phyloP scores from a whole-genome alignment of 2,888 invertebrate genomes.

The Meganola albula region DNA sequence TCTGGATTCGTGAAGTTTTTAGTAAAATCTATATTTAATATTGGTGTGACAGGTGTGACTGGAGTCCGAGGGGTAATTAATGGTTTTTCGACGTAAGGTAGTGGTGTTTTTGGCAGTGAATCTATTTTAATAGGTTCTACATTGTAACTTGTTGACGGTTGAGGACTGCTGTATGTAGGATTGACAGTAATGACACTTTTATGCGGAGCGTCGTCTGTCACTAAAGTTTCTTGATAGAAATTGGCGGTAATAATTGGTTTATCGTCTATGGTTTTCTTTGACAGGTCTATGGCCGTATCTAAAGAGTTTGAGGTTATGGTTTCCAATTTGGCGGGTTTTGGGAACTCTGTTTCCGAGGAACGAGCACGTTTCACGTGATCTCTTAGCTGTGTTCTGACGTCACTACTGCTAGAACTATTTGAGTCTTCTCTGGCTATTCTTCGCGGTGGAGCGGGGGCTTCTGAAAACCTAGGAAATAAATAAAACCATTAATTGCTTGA shows the following conservation, averaged over 20 bases:
- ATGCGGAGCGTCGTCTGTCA: constrained; percentile 46
- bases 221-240: constrained; percentile 66
- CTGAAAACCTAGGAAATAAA: constrained; percentile 47
- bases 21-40: constrained; percentile 66
- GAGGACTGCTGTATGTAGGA: constrained; percentile 58
- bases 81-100: constrained; percentile 22
- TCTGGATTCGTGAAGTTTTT: constrained; percentile 59
- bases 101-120: constrained; percentile 34
- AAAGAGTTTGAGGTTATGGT: constrained; percentile 38
- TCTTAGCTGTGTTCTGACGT: constrained; percentile 25
- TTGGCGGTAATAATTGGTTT: constrained; percentile 52
- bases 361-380: constrained; percentile 30
- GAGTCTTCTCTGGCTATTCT: constrained; percentile 59
- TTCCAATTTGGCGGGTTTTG: constrained; percentile 33
- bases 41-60: constrained; percentile 43
- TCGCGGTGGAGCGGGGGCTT: constrained; percentile 44
- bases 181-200: constrained; percentile 61
- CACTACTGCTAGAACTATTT: constrained; percentile 56
- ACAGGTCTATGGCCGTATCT: constrained; percentile 55
- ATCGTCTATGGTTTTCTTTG: constrained; percentile 39
- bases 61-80: constrained; percentile 25
- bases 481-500: not conserved
- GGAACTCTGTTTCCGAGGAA: constrained; percentile 39
- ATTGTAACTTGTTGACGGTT: constrained; percentile 61
- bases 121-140: constrained; percentile 42